phyloP scores from a whole-genome alignment of 2,113 vertebrate species.

The Phalacrocorax aristotelis region DNA sequence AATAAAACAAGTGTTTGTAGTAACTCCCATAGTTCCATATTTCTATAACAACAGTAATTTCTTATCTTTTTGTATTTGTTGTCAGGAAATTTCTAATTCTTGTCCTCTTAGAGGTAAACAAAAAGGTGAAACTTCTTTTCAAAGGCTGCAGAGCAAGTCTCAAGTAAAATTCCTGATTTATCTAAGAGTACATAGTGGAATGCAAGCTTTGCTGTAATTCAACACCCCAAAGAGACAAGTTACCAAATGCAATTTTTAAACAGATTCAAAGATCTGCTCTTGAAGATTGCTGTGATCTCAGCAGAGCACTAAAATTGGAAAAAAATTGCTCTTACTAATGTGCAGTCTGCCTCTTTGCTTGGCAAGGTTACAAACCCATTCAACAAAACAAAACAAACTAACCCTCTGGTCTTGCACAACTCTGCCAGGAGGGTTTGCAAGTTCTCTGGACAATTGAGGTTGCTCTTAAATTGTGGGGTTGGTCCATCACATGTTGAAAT shows the following conservation, averaged over 20 bases:
- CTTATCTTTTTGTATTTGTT: not conserved
- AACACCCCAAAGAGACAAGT: not conserved
- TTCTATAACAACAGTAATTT: not conserved
- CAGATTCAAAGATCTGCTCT: not conserved
- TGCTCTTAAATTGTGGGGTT: conserved; percentile 16
- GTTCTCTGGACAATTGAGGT: conserved; percentile 22
- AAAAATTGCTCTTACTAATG: not conserved
- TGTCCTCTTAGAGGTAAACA: not conserved
- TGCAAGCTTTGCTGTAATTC: not conserved
- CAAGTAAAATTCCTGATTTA: not conserved
- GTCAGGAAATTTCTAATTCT: not conserved
- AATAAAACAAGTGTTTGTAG: not conserved
- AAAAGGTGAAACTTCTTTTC: not conserved
- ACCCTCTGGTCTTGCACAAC: conserved; percentile 14
- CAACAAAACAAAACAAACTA: conserved; percentile 16
- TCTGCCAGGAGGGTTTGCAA: conserved; percentile 24
- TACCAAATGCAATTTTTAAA: not conserved
- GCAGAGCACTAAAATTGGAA: not conserved
- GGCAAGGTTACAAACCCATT: not conserved
- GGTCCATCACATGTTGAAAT: conserved; percentile 39
- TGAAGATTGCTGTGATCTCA: not conserved
- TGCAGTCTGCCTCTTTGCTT: not conserved
- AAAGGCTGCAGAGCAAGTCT: not conserved
- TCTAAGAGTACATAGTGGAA: not conserved
- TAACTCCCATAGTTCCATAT: not conserved